These are phyloP conservation scores for Hydroisotoma schaefferi DNA, from an alignment of 2,888 invertebrate species.

Conservation along the genomic window DNA sequence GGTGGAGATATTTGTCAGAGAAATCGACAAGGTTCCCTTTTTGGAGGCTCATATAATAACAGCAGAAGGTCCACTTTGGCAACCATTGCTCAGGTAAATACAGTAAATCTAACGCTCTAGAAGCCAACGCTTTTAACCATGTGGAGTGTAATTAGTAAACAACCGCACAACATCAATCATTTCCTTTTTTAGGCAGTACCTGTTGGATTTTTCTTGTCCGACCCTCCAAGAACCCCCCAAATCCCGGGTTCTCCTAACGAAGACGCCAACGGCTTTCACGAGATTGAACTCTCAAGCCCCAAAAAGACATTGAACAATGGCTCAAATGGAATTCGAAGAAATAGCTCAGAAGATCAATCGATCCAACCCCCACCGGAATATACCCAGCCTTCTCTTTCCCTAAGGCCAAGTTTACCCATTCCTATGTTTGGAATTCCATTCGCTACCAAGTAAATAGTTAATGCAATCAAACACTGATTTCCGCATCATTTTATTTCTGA, in stretches of 20 bases:
- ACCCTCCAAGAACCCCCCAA: constrained; percentile 1
- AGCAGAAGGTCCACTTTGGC: constrained; percentile 39
- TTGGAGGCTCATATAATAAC: constrained; percentile 14
- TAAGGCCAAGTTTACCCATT: constrained; percentile 22
- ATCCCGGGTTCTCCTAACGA: not conserved
- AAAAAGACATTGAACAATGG: too few species aligned
- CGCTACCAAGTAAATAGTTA: not conserved
- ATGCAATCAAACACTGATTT: not conserved
- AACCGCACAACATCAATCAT: too few species aligned
- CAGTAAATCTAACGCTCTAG: not conserved
- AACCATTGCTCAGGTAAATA: constrained; percentile 43
- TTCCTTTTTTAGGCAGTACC: constrained; percentile 45
- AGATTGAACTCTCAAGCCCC: constrained; percentile 28
- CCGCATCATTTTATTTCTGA: not conserved
- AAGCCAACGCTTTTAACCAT: too few species aligned
- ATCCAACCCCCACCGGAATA: too few species aligned
- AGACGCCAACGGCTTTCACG: constrained; percentile 22
- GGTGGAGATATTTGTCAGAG: constrained; percentile 16
- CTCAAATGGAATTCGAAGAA: too few species aligned
- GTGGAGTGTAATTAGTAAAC: too few species aligned
- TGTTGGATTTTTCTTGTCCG: constrained; percentile 44
- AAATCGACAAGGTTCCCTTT: constrained; percentile 23
- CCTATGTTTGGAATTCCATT: constrained; percentile 16
- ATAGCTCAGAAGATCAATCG: too few species aligned
- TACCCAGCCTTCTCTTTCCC: not conserved